Percentiles rank a stretch among this genome's conserved stretches.
These are phyloP conservation scores for Mystacides longicornis DNA, from an alignment of 2,888 invertebrate species.

Conservation along the genomic window DNA sequence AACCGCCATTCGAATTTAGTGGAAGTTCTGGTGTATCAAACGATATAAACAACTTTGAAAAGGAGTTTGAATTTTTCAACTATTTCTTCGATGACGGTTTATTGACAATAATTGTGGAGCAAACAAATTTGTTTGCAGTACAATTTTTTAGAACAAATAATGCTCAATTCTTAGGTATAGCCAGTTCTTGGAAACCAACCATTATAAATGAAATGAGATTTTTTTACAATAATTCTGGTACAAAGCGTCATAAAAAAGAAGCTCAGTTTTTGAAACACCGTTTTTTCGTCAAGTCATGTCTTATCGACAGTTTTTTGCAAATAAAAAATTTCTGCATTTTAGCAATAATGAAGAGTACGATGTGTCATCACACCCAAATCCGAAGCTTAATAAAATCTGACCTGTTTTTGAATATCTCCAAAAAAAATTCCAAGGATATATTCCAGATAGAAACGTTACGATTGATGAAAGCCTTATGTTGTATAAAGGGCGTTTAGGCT, in stretches of 20 bases:
- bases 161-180: slow-evolving; percentile 3
- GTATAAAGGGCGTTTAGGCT: slow-evolving; percentile 29
- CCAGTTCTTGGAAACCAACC: slow-evolving; percentile 13
- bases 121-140: slow-evolving; percentile 18
- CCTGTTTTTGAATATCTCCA: slow-evolving; percentile 21
- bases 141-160: slow-evolving; percentile 7
- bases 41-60: slow-evolving; percentile 5
- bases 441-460: slow-evolving; percentile 25
- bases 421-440: slow-evolving; percentile 22
- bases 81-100: slow-evolving; percentile 20
- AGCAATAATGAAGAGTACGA: slow-evolving; percentile 21
- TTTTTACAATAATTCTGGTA: slow-evolving; percentile 17
- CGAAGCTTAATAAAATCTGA: slow-evolving; percentile 25
- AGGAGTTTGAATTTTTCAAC: slow-evolving; percentile 17
- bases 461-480: slow-evolving; percentile 30
- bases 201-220: slow-evolving; percentile 13
- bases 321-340: slow-evolving; percentile 22
- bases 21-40: slow-evolving; percentile 14
- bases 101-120: slow-evolving; percentile 14
- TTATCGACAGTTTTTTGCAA: slow-evolving; percentile 12
- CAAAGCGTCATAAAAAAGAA: slow-evolving; percentile 18
- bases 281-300: slow-evolving; percentile 16
- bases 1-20: slow-evolving; percentile 17
- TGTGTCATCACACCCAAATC: slow-evolving; percentile 18
- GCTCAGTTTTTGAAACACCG: slow-evolving; percentile 8